Evolutionary conservation across 2,888 invertebrate genomes (phyloP), one percentile per base, ranked within the genome.

Genomic region (Amphipyra tragopoginis): DNA sequence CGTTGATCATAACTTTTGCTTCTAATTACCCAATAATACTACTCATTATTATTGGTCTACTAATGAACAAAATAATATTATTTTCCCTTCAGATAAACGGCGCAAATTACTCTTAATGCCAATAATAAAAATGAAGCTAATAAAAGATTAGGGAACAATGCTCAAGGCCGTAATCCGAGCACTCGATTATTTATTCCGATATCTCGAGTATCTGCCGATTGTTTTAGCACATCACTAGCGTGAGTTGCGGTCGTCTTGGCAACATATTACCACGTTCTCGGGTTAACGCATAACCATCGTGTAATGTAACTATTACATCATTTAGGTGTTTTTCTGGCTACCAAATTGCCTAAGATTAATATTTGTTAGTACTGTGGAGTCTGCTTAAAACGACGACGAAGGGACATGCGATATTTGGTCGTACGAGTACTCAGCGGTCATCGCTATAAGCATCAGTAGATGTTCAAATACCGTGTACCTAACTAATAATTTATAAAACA

Each of bases 261-360:
- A 66, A 71, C 72, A 51, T 69, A 65, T 72, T 75, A 45, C 13
- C 38, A 48, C 38, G 47, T 47, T 39, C 15, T 11, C 40, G 44
- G 34, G n/a, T 45, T 50, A 48, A 50, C 36, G 13, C 34, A 39
- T 29, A 47, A 15, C 21, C 61, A 61, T 57, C 47, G 14, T 45
- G 33, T 26, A 43, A 14, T 13, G 49, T 54, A 47, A 53, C 29
- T 42, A 40, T 48, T 53, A 47, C 15, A 44, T 61, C 26, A 53
- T 52, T 64, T 43, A 11, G 47, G 13, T 11, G n/a, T 10, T 64
- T 52, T 52, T 5, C 26, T n/a, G 1, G 11, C 13, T 3, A 39
- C 15, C 59, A 39, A 43, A 48, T 58, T 66, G 21, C 26, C 4
- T 10, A n/a, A 6, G 43, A 11, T 43, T 21, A 43, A 43, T 10